These are phyloP conservation scores for Podotricha telesiphe DNA, from an alignment of 2,888 invertebrate genomes.

Conservation along the genomic window DNA sequence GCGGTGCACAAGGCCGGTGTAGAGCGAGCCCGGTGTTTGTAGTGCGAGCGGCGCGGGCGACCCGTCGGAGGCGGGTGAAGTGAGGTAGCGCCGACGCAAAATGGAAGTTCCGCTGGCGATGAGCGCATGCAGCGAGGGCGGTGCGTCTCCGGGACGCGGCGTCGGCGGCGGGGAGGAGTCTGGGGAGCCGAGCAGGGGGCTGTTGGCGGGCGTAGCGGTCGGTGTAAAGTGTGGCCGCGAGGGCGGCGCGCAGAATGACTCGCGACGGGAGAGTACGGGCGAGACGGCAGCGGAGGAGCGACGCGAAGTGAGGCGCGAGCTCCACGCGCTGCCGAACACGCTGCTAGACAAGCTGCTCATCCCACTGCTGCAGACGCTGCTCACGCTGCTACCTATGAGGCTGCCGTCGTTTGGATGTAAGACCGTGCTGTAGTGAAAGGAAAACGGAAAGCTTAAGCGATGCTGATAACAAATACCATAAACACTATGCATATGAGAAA, in stretches of 20 bases:
- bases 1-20: conserved; percentile 85
- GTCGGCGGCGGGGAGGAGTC: conserved; percentile 80
- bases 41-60: conserved; percentile 86
- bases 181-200: conserved; percentile 87
- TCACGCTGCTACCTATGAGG: conserved; percentile 86
- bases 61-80: conserved; percentile 83
- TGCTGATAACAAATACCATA: conserved; percentile 26
- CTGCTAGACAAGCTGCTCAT: conserved; percentile 80
- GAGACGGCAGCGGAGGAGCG: conserved; percentile 78
- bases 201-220: conserved; percentile 94
- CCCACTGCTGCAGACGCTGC: conserved; percentile 84
- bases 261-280: conserved; percentile 87
- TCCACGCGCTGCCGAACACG: conserved; percentile 84
- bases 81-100: conserved; percentile 79
- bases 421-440: conserved; percentile 86
- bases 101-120: conserved; percentile 79
- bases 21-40: conserved; percentile 83
- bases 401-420: conserved; percentile 95
- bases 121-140: conserved; percentile 79
- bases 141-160: conserved; percentile 86
- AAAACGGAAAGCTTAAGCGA: conserved; percentile 43
- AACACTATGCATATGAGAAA: conserved; percentile 30
- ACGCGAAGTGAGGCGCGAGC: conserved; percentile 85
- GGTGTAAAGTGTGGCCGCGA: conserved; percentile 89
- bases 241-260: conserved; percentile 89